Base-by-base conservation (phyloP, 2,113 vertebrate genomes). In the Phylloscopus trochiloides region DNA sequence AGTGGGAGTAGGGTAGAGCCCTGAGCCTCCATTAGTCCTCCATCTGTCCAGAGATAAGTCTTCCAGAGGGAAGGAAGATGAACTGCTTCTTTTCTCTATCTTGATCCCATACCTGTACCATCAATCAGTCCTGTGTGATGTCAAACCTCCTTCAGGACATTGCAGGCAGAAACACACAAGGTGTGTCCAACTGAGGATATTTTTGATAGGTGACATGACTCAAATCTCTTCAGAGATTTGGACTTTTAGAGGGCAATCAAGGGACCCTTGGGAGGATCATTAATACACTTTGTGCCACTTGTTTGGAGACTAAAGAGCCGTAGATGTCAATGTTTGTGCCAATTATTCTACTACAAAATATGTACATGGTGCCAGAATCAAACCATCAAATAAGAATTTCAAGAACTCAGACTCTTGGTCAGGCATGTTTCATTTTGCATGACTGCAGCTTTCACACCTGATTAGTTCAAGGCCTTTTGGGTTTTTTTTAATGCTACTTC, bases 111-210 rank as follows among this genome's bases (percentile, higher is more conserved):
- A 40, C 10, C 17, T 28, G 14, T 51, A 4, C 24, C 32, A 12
- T n/a, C 32, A 36, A 4, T 67, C 43, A 61, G 68, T 62, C 24
- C 8, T 13, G 43, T 18, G 4, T 14, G 31, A 43, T 28, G 9
- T 25, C 43, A 88, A 72, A 78, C 8, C 7, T 68, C 40, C 65
- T 87, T 40, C 1, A 1, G 61, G 62, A 61, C 26, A 29, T 10
- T 32, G 22, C 58, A 40, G 38, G 24, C 25, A 83, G 48, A 58
- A 76, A 40, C 1, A 6, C 17, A 58, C 22, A 52, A 68, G 16
- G 13, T 0, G 0, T 14, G 9, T 73, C 42, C 21, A 48, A n/a
- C 12, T 29, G 32, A 59, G 67, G 67, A 26, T 25, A 9, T 51
- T 73, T 93, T 70, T 74, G 51, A 66, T 29, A 83, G n/a, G 20